Base-by-base conservation (phyloP, 1,140 invertebrate species). In the Mamestra configurata region DNA sequence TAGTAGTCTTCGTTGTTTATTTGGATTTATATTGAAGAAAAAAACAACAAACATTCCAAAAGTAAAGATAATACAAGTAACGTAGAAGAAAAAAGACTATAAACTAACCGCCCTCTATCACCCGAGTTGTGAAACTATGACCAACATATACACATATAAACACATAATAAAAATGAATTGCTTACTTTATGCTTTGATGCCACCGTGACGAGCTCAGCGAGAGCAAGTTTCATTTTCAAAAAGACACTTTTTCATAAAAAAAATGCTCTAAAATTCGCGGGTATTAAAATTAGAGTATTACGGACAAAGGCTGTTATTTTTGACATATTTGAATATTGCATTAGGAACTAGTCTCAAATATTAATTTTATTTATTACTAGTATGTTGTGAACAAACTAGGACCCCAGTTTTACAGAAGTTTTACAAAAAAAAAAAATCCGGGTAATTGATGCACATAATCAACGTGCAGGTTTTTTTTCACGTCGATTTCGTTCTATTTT, bases 181-280 rank as follows among this genome's bases (percentile, higher is more conserved):
- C 85, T 86, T 80, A 76, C 73, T 76, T 61, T 76, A 68, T 66
- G 53, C 40, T 20, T 20, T 61, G 64, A 79, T 79, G 81, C 53
- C 83, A 84, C 80, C 78, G 35, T 46, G 68, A 77, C 37, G 35
- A 40, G 78, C 49, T 43, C 61, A 40, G n/a, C 43, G 15, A 49
- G 24, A 68, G 22, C 57, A 20, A 66, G 81, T 80, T 84, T 88
- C 86, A 88, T 88, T 88, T 86, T 88, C 84, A 88, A 88, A 86
- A 86, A 83, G 24, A 84, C 79, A 84, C 78, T 77, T 75, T 57
- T 31, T 15, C 37, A 55, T 57, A 20, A 10, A 4, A 24, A 24
- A 24, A 27, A 53, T 53, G 1, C 1, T 10, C 10, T 0, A 22
- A 24, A 22, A 10, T 8, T 27, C 53, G 53, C 22, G 51, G 4